These are phyloP conservation scores for Tachyglossus aculeatus DNA, from an alignment of 2,797 vertebrate species.

Conservation along the genomic window DNA sequence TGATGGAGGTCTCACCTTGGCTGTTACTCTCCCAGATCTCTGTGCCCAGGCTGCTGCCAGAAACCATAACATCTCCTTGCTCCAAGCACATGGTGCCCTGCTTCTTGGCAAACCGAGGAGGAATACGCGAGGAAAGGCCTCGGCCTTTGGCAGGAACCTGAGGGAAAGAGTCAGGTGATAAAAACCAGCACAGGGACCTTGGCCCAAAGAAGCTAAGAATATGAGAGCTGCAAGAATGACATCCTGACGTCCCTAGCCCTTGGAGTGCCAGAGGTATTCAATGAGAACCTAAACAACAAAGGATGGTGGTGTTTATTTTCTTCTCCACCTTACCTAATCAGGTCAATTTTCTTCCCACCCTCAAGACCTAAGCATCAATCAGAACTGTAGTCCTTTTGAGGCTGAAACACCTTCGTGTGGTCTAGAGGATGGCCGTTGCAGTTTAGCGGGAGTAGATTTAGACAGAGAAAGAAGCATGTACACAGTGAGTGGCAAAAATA, in stretches of 20 bases:
- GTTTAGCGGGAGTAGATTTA: too few species aligned
- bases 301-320: fast-evolving
- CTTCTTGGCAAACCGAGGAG: conserved; percentile 96
- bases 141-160: conserved; percentile 88
- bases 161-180: background rate
- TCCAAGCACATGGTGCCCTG: conserved; percentile 89
- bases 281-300: too few species aligned
- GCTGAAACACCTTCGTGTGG: too few species aligned
- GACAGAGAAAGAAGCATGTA: too few species aligned
- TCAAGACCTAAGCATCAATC: fast-evolving
- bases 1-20: conserved; percentile 75
- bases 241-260: background rate
- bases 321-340: background rate
- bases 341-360: background rate
- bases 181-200: fast-evolving
- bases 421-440: too few species aligned
- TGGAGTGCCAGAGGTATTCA: too few species aligned
- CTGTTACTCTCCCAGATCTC: conserved; percentile 98
- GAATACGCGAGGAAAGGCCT: conserved; percentile 89
- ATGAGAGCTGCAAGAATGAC: fast-evolving
- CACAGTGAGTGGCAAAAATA: too few species aligned
- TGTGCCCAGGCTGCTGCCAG: conserved; percentile 90
- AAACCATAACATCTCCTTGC: conserved; percentile 83
- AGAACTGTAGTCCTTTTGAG: too few species aligned
- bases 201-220: background rate